phyloP scores from a whole-genome alignment of 2,888 invertebrate genomes.

The Stramonita haemastoma region DNA sequence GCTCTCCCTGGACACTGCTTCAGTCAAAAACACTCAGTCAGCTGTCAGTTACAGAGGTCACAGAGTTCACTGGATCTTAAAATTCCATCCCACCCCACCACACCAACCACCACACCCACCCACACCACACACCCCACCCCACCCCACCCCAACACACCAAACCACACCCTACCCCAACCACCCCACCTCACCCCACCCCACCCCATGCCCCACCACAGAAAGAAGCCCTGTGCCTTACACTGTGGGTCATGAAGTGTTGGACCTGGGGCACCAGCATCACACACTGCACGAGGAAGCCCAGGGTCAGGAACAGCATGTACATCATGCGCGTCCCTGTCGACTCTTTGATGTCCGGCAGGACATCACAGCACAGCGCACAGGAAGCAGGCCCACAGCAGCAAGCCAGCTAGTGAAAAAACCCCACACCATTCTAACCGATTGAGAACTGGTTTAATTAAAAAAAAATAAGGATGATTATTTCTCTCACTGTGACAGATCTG shows the following conservation, averaged over 20 bases:
- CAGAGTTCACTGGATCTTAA: no score
- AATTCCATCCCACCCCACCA: no score
- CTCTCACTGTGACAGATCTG: no score
- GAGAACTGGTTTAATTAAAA: not conserved
- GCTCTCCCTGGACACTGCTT: no score
- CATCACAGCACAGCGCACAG: conserved; percentile 77
- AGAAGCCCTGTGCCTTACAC: conserved; percentile 55
- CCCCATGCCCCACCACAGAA: not conserved
- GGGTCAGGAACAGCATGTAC: conserved; percentile 76
- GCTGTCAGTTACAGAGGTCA: no score
- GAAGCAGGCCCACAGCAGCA: conserved; percentile 78
- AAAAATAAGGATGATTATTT: no score
- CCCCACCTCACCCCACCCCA: not conserved
- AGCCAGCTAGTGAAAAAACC: conserved; percentile 68
- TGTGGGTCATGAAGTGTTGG: conserved; percentile 56
- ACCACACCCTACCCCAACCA: not conserved
- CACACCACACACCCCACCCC: not conserved
- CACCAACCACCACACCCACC: not conserved
- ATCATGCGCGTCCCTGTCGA: conserved; percentile 78
- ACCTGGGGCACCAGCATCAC: conserved; percentile 76
- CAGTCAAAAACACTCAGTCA: no score
- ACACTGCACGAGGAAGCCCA: conserved; percentile 75
- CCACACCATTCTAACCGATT: not conserved
- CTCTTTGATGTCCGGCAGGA: conserved; percentile 75
- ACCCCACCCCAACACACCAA: not conserved